Evolutionary conservation across 1,140 invertebrate genomes (phyloP), one percentile per base, ranked within the genome.

Genomic region (Formica exsecta): DNA sequence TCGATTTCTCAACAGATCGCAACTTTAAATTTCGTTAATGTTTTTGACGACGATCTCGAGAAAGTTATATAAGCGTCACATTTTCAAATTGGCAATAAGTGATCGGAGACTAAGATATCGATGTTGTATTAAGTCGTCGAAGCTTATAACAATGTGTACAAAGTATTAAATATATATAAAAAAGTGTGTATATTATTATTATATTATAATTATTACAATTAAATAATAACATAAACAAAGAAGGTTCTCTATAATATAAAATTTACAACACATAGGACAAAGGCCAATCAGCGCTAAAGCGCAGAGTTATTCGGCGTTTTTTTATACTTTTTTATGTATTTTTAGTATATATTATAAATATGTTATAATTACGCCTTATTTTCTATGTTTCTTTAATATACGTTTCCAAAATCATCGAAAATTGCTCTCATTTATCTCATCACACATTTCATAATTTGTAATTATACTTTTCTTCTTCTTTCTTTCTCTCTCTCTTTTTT

Each of bases 91-190:
- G 48, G 22, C 13, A 9, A 70, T 36, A 32, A 68, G 22, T 29
- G 11, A 54, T 68, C 19, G 13, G 1, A 13, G 19, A 87, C 29
- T 66, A 54, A 44, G 44, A 68, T 89, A 85, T 86, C 81, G 61
- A 89, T 73, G 57, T 86, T 68, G 83, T 87, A 86, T 90, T 68
- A 61, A 90, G 91, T 79, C 92, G 91, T 90, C 51, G 92, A 93
- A 93, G 90, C 90, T 92, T 94, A 93, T 88, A 68, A 65, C 13
- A 92, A 87, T 94, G 93, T 94, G 93, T 94, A 94, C 91, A 94
- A 93, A 94, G 90, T 92, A 93, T 92, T 90, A 92, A 91, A 90
- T 91, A 92, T 71, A 65, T 76, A n/a, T 29, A 44, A 29, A 62
- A 59, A 25, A 9, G 25, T 29, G 16, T 64, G 57, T 76, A 76